Conservation (phyloP, 2,797 vertebrate genomes). For the Betta splendens region DNA sequence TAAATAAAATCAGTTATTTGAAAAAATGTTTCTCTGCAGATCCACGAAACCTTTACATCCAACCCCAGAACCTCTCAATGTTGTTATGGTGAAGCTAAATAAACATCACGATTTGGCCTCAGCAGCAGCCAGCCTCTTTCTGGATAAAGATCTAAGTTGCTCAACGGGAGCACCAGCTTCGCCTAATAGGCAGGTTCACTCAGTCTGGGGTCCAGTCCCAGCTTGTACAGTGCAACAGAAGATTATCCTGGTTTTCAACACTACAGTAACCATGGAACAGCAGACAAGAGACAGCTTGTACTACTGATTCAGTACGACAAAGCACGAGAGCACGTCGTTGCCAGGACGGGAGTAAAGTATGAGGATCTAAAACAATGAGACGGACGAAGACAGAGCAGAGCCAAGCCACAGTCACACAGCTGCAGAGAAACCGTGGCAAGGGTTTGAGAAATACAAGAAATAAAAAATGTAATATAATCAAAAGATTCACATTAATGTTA, state of each 20-base stretch:
- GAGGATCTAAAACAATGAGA: conserved; percentile 15
- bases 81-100: conserved; percentile 25
- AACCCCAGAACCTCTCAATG: conserved; percentile 16
- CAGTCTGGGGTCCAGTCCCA: conserved; percentile 41
- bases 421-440: no score
- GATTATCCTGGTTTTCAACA: conserved; percentile 47
- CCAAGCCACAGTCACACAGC: conserved; percentile 11
- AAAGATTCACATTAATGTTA: no score
- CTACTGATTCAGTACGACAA: background rate
- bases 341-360: conserved; percentile 10
- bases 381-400: background rate
- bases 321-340: conserved; percentile 1
- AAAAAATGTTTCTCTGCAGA: conserved; percentile 20
- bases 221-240: conserved; percentile 47
- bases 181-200: conserved; percentile 50
- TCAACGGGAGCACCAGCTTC: conserved; percentile 51
- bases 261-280: conserved; percentile 4
- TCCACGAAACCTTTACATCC: conserved; percentile 30
- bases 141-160: conserved; percentile 66
- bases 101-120: no score
- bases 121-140: no score
- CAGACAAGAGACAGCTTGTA: conserved; percentile 4
- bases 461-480: no score
- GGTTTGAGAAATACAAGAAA: no score
- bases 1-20: no score